Percentiles rank a stretch among this genome's conserved stretches.
Evolutionary conservation across 1,140 invertebrate genomes (phyloP).

Genomic region (Cyclargus thomasi): DNA sequence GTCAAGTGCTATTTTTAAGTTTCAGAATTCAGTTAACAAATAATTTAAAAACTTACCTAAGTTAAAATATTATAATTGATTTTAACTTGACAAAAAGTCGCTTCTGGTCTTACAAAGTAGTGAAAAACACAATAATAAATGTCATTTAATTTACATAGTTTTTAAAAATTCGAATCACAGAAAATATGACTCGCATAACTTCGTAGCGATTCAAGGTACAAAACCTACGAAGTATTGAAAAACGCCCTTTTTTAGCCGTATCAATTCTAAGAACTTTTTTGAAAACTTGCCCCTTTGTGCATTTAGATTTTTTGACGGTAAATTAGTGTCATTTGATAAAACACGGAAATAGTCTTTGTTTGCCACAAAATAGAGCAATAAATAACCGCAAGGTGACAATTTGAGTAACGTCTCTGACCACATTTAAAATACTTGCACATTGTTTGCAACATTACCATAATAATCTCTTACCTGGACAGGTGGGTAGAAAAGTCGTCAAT

Average conservation of each 20-base stretch:
- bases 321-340: slow-evolving; percentile 42
- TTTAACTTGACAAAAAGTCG: too few species aligned
- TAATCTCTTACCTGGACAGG: slow-evolving; percentile 68
- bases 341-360: slow-evolving; percentile 71
- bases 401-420: slow-evolving; percentile 49
- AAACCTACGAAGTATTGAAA: too few species aligned
- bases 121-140: too few species aligned
- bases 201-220: too few species aligned
- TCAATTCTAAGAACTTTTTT: background rate
- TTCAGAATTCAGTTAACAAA: too few species aligned
- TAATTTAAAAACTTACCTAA: too few species aligned
- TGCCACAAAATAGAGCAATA: slow-evolving; percentile 60
- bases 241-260: background rate
- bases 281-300: slow-evolving; percentile 6
- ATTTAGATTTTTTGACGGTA: slow-evolving; percentile 15
- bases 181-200: too few species aligned
- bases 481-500: slow-evolving; percentile 55
- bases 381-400: slow-evolving; percentile 68
- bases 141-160: too few species aligned
- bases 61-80: too few species aligned
- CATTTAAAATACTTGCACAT: slow-evolving; percentile 60
- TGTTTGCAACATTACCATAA: slow-evolving; percentile 61
- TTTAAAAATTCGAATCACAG: too few species aligned
- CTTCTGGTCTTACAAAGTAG: too few species aligned
- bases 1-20: too few species aligned